Evolutionary conservation across 2,888 invertebrate species (phyloP), one percentile per base, ranked within the genome.

Genomic region (Actias luna): DNA sequence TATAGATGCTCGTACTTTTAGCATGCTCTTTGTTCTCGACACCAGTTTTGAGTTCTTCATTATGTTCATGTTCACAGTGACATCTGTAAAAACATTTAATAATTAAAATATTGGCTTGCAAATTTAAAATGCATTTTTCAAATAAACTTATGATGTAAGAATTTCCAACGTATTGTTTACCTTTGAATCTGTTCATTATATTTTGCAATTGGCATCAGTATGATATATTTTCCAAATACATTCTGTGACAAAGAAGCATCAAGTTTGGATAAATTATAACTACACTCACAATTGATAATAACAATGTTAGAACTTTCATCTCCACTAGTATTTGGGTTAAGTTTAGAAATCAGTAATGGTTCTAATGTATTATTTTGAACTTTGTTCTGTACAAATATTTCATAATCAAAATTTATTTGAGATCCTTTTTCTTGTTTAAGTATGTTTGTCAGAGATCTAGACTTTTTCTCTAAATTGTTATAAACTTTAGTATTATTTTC

Each of bases 381-480:
- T 62, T 74, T 71, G 27, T 69, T 73, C 36, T 73, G 67, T 27
- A 64, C 58, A 64, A 68, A 65, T 35, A 68, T 63, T 64, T 72
- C 62, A 5, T 70, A 65, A 3, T 76, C 73, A 16, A 75, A 64
- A 66, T 78, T 70, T 25, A 69, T 70, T 65, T 83, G 79, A 16
- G 81, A 81, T 39, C 64, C 70, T 66, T 78, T 79, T 61, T 80
- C 80, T n/a, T 65, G 62, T 68, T 67, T 69, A 18, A 63, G n/a
- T 27, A 74, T 50, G 25, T 75, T 65, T 36, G 64, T 64, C 59
- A 66, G 18, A 5, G 71, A 76, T 12, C 59, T 65, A 22, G 67
- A 58, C 25, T 61, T 69, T 1, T 18, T 35, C 4, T 36, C 16
- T 16, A 46, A 35, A 25, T 65, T 63, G n/a, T 58, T 67, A 62